Evolutionary conservation across 1,140 invertebrate species (phyloP).

Genomic region (Drosophila truncata): DNA sequence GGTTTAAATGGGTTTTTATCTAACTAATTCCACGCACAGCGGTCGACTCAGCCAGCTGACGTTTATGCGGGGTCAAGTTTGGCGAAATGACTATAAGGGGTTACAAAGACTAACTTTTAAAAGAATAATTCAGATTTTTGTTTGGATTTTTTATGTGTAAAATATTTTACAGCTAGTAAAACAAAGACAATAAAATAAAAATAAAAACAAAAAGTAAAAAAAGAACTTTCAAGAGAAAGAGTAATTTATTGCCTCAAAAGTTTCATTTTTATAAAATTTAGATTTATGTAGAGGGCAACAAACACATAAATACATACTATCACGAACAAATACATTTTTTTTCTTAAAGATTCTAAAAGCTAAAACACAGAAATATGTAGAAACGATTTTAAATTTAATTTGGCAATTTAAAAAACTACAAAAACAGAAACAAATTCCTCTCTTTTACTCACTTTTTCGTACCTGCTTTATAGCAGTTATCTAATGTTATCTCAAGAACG

Average conservation of each 20-base stretch:
- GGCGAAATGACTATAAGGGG: not conserved
- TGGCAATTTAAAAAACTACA: not conserved
- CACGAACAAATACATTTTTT: not conserved
- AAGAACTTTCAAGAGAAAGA: not conserved
- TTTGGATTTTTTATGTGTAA: not conserved
- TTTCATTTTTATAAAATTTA: not conserved
- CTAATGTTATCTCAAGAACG: constrained; percentile 10
- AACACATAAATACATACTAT: not conserved
- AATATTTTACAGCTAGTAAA: not conserved
- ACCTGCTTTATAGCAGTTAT: constrained; percentile 3
- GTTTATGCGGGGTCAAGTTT: constrained; percentile 32
- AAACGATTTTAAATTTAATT: not conserved
- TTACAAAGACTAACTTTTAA: too few relatives aligned
- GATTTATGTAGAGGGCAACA: not conserved
- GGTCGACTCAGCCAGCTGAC: not conserved
- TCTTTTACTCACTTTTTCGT: not conserved
- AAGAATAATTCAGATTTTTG: too few relatives aligned
- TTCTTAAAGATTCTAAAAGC: not conserved
- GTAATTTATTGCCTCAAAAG: not conserved
- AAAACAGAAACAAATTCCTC: not conserved
- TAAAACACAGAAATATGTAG: not conserved
- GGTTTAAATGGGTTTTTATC: constrained; percentile 49
- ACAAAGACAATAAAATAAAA: not conserved
- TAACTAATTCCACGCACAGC: constrained; percentile 36
- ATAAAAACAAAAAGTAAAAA: not conserved